These are phyloP conservation scores for Heteropelma amictum DNA, from an alignment of 2,888 invertebrate species.

Conservation along the genomic window DNA sequence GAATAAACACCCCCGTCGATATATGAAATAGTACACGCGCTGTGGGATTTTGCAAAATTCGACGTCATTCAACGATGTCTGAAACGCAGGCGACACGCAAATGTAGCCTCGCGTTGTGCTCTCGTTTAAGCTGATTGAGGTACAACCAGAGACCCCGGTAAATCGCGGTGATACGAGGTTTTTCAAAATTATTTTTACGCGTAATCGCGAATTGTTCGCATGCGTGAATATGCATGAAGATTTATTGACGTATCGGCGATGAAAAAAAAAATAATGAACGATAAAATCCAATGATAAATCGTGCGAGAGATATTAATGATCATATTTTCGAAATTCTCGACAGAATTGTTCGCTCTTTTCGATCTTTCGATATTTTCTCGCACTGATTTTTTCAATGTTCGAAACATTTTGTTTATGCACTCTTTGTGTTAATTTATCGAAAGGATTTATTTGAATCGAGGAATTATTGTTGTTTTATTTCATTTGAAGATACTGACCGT, in stretches of 20 bases:
- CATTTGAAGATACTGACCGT: constrained; percentile 81
- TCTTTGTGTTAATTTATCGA: too few species aligned
- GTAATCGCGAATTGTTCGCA: background rate
- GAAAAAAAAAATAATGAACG: too few species aligned
- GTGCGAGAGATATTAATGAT: too few species aligned
- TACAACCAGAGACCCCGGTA: constrained; percentile 38
- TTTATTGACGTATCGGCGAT: too few species aligned
- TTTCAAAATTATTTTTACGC: constrained; percentile 1
- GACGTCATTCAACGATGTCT: constrained; percentile 21
- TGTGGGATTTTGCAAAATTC: constrained; percentile 34
- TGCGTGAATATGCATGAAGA: background rate
- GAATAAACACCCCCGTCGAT: background rate
- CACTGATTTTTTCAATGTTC: too few species aligned
- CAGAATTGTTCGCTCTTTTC: too few species aligned
- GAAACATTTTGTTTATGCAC: too few species aligned
- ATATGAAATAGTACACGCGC: constrained; percentile 31
- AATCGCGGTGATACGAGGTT: constrained; percentile 13
- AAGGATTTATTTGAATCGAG: background rate
- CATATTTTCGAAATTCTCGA: too few species aligned
- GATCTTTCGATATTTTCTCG: too few species aligned
- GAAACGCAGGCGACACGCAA: constrained; percentile 39
- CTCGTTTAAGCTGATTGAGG: background rate
- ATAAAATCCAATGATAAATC: too few species aligned
- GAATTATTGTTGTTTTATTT: background rate
- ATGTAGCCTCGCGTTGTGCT: constrained; percentile 25